Evolutionary conservation across 2,113 vertebrate genomes (phyloP), one percentile per base, ranked within the genome.

Genomic region (Nymphicus hollandicus): DNA sequence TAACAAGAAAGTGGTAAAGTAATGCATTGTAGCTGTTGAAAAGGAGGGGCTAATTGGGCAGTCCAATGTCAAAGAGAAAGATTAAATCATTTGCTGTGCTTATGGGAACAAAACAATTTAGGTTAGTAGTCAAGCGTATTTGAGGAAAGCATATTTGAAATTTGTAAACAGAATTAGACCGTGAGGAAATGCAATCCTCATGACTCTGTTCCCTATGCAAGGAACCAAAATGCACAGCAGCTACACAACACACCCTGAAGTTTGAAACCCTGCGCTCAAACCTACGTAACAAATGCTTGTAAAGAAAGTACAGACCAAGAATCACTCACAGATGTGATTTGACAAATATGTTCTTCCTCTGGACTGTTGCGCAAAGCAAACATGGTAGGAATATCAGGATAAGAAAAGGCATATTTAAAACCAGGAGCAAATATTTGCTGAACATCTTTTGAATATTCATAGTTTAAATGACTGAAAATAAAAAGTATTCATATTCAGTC

Each of bases 41-140:
- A 85, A 35, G 17, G 39, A 87, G 24, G 39, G 22, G 33, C 25
- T 65, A 64, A 69, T 4, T 71, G 82, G 49, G 53, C 37, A 77
- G 58, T 15, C 58, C 76, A 43, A 6, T 70, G 63, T 44, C 82
- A 76, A 66, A 88, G 39, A 37, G 46, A 50, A 78, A 86, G 80
- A 73, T 25, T 89, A 91, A 91, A 86, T 78, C 72, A 78, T 56
- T 60, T 58, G 43, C 50, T 78, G 31, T 7, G n/a, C 77, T 84
- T 69, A 55, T 84, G 89, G 83, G 78, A 96, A 84, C 49, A 69
- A 60, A 95, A 43, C 46, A 89, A 69, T 70, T 82, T 73, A 91
- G 63, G 49, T 60, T 77, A 82, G 19, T 29, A 39, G 56, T 88
- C 53, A 25, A 85, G 81, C 1, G 2, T 82, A 44, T 80, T 89